phyloP scores from a whole-genome alignment of 2,888 invertebrate species.

The Axea sp. region DNA sequence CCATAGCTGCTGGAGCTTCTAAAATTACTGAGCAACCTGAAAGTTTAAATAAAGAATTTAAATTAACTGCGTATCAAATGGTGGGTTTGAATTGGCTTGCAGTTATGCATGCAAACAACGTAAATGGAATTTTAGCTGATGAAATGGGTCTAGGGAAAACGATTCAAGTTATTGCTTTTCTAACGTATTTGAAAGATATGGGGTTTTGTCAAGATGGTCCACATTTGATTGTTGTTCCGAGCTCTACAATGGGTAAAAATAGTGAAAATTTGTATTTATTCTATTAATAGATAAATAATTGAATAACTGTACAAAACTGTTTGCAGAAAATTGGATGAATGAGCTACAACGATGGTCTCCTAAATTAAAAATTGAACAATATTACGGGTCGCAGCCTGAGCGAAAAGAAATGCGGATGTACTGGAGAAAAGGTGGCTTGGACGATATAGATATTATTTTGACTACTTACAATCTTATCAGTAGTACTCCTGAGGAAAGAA shows the following conservation, averaged over 20 bases:
- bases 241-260: conserved; percentile 95
- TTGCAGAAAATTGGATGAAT: conserved; percentile 89
- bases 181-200: conserved; percentile 92
- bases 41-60: conserved; percentile 83
- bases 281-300: not conserved
- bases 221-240: conserved; percentile 96
- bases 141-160: conserved; percentile 99
- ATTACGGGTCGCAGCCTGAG: conserved; percentile 94
- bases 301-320: too few relatives aligned
- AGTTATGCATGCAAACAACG: conserved; percentile 91
- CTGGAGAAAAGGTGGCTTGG: conserved; percentile 86
- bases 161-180: conserved; percentile 94
- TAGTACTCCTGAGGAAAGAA: conserved; percentile 93
- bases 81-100: conserved; percentile 96
- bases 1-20: conserved; percentile 86
- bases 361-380: conserved; percentile 88
- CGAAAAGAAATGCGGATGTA: conserved; percentile 87
- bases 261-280: conserved; percentile 1
- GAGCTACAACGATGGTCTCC: conserved; percentile 91
- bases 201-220: conserved; percentile 85
- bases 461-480: conserved; percentile 94
- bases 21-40: conserved; percentile 88
- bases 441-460: conserved; percentile 89
- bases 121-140: conserved; percentile 97
- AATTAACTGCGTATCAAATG: conserved; percentile 89